phyloP scores from a whole-genome alignment of 2,113 vertebrate species.

The Thermophis baileyi region DNA sequence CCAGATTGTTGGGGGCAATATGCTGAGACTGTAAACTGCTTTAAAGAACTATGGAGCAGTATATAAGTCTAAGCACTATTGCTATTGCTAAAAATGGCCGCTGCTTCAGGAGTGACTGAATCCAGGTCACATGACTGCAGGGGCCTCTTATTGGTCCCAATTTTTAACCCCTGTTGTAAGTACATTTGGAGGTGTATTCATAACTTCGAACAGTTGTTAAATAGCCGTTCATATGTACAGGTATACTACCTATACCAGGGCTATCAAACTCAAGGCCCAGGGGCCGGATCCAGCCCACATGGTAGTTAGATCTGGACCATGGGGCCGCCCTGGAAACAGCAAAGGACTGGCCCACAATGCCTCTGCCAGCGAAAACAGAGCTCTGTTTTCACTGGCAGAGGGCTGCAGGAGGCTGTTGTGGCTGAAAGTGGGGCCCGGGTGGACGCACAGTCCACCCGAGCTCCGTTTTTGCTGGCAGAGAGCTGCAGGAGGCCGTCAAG shows the following conservation, averaged over 20 bases:
- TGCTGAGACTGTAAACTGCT: neutral
- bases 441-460: too few species aligned
- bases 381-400: too few species aligned
- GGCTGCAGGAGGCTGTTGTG: too few species aligned
- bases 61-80: neutral
- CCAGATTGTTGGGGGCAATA: neutral
- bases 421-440: too few species aligned
- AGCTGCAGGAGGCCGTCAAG: too few species aligned
- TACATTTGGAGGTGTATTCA: neutral
- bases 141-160: neutral
- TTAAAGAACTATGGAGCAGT: neutral
- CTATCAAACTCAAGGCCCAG: too few species aligned
- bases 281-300: too few species aligned
- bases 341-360: too few species aligned
- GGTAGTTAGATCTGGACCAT: too few species aligned
- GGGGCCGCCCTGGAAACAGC: too few species aligned
- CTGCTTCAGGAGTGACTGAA: neutral
- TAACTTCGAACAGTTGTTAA: neutral
- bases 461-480: too few species aligned
- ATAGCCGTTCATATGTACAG: neutral
- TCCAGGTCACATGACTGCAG: neutral
- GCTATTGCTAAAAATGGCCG: neutral
- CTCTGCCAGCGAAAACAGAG: too few species aligned
- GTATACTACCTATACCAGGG: neutral
- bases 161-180: neutral